phyloP scores from a whole-genome alignment of 2,888 invertebrate genomes.

The Watsonalla cultraria region DNA sequence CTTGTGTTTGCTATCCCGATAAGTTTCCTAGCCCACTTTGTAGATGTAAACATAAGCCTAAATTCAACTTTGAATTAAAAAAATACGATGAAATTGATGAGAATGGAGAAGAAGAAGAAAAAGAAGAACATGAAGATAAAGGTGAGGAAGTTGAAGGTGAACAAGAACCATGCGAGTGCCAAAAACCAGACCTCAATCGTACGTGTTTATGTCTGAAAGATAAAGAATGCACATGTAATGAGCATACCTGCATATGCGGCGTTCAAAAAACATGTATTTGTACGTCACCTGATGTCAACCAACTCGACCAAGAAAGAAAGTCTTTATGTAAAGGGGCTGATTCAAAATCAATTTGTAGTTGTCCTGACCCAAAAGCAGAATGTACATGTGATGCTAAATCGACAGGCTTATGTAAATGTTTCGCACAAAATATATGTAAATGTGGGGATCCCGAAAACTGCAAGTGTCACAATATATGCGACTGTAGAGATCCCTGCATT shows the following conservation, averaged over 20 bases:
- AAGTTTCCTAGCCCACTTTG: conserved; percentile 55
- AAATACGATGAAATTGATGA: neutral
- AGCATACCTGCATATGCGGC: conserved; percentile 47
- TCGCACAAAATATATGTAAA: conserved; percentile 40
- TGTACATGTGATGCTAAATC: conserved; percentile 41
- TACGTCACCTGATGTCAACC: conserved; percentile 31
- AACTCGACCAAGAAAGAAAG: conserved; percentile 6
- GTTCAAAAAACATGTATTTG: conserved; percentile 48
- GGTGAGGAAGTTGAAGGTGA: conserved; percentile 6
- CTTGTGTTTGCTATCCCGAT: conserved; percentile 51
- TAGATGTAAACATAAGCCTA: conserved; percentile 47
- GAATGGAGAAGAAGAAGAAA: conserved; percentile 9
- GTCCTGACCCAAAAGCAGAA: conserved; percentile 26
- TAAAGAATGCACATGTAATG: conserved; percentile 44
- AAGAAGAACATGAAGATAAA: conserved; percentile 12
- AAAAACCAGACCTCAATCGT: conserved; percentile 35
- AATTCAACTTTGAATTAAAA: conserved; percentile 3
- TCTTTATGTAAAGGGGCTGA: conserved; percentile 35
- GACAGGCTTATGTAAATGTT: conserved; percentile 43
- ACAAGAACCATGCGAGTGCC: conserved; percentile 50
- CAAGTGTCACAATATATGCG: conserved; percentile 49
- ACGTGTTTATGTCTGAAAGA: conserved; percentile 49
- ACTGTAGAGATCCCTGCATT: conserved; percentile 52
- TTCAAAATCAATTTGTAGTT: conserved; percentile 45
- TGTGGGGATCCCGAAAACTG: conserved; percentile 57